These are phyloP conservation scores for Napeogenes inachia DNA, from an alignment of 2,888 invertebrate genomes.

Conservation along the genomic window DNA sequence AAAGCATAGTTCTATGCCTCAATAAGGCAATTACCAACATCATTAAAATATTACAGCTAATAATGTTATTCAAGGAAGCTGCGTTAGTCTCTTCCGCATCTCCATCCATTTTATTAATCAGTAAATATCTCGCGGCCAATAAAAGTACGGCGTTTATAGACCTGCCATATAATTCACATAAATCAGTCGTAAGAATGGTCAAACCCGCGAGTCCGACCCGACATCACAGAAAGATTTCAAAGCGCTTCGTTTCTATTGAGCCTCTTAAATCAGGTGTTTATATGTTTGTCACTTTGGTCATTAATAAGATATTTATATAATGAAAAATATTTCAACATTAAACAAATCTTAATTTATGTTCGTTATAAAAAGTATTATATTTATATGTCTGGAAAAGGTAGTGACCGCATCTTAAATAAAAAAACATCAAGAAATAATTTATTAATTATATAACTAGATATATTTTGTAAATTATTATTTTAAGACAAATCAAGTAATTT, in stretches of 20 bases:
- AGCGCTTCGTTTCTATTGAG: constrained; percentile 63
- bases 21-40: constrained; percentile 4
- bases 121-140: constrained; percentile 70
- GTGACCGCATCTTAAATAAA: too few relatives aligned
- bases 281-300: constrained; percentile 52
- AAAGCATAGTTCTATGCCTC: too few relatives aligned
- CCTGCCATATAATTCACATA: constrained; percentile 67
- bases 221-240: constrained; percentile 73
- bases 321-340: background rate
- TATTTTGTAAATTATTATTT: too few relatives aligned
- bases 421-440: too few relatives aligned
- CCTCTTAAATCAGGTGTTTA: constrained; percentile 69
- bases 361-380: too few relatives aligned
- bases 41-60: constrained; percentile 21
- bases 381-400: too few relatives aligned
- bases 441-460: too few relatives aligned
- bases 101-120: constrained; percentile 72
- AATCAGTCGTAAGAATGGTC: constrained; percentile 65
- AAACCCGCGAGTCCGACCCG: constrained; percentile 42
- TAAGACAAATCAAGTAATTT: too few relatives aligned
- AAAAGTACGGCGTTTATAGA: constrained; percentile 72
- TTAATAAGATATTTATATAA: background rate
- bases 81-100: constrained; percentile 65
- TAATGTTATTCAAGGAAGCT: constrained; percentile 57
- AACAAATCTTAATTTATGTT: too few relatives aligned